Evolutionary conservation across 2,797 vertebrate species (phyloP), one percentile per base, ranked within the genome.

Genomic region (Cephalopachus bancanus): DNA sequence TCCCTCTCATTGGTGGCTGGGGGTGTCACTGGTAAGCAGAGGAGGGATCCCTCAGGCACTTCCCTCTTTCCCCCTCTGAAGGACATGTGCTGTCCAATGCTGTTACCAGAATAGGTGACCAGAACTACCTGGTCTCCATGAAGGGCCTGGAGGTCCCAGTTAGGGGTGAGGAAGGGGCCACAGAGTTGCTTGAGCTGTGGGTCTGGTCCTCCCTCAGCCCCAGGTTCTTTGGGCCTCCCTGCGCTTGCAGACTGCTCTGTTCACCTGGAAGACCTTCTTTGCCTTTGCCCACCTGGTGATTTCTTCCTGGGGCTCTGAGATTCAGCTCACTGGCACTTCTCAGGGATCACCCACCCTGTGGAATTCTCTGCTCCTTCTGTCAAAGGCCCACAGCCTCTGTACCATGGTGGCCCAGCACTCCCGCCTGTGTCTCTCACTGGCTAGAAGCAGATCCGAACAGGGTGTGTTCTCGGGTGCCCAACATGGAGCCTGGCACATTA

Each of bases 401-500:
- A 3, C 78, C 37, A 8, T 20, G 14, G 51, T 8, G 37, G 28
- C 22, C 49, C 53, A 75, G 30, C 28, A 7, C 20, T 55, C 49
- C 74, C 67, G 24, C 62, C 30, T 65, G 24, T 57, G 26, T 64
- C 59, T 78, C 89, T 64, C 30, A 30, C 9, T 85, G 60, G 60
- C 55, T 24, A n/a, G 74, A 90, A 88, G 57, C 60, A 11, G 15
- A 67, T 57, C 49, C 16, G 44, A 64, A n/a, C 59, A 75, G 53
- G 16, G 65, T 4, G 17, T 14, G 64, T 53, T 51, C 3, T 71
- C 26, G 4, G 10, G 19, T 60, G 20, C 51, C 30, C 53, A 26
- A 28, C 3, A 0, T 0, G 0, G 5, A 7, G 7, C 33, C 10
- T 11, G 78, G 72, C 28, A 17, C 26, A 57, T n/a, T 64, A 62